Evolutionary conservation across 2,888 invertebrate species (phyloP).

Genomic region (Netelia melanura): DNA sequence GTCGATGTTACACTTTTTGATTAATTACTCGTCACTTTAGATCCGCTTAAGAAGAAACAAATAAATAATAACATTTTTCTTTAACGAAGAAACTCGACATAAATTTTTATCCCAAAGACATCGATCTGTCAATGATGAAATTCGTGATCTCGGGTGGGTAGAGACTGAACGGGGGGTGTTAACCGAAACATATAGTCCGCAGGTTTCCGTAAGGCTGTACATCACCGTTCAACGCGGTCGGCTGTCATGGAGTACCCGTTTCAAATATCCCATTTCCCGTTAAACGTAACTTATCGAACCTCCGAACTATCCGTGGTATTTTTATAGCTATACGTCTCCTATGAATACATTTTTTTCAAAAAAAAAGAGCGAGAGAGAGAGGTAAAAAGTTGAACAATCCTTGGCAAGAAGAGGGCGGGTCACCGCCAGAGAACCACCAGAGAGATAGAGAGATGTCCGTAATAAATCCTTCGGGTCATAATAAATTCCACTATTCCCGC

Average conservation of each 20-base stretch:
- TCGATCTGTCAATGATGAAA: constrained; percentile 1
- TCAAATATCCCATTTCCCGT: constrained; percentile 42
- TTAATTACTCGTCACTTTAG: background rate
- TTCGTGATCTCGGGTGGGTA: background rate
- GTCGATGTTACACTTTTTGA: background rate
- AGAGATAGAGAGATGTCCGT: constrained; percentile 35
- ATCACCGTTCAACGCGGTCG: constrained; percentile 36
- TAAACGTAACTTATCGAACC: constrained; percentile 50
- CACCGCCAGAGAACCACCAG: constrained; percentile 3
- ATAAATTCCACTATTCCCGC: constrained; percentile 56
- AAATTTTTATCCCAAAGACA: background rate
- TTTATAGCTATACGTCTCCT: constrained; percentile 5
- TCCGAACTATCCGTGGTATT: constrained; percentile 2
- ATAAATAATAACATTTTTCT: background rate
- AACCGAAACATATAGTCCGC: constrained; percentile 25
- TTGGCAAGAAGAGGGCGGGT: constrained; percentile 28
- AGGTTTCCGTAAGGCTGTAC: constrained; percentile 8
- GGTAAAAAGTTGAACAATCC: constrained; percentile 24
- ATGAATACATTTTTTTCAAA: constrained; percentile 46
- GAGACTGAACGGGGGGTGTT: background rate
- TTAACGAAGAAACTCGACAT: background rate
- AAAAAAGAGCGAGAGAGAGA: too few relatives aligned
- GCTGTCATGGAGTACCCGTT: constrained; percentile 26
- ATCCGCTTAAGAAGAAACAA: background rate
- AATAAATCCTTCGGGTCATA: constrained; percentile 56